Evolutionary conservation across 35 echinoderm and acorn worm genomes (phyloP).

Genomic region (Chiridota heheva): DNA sequence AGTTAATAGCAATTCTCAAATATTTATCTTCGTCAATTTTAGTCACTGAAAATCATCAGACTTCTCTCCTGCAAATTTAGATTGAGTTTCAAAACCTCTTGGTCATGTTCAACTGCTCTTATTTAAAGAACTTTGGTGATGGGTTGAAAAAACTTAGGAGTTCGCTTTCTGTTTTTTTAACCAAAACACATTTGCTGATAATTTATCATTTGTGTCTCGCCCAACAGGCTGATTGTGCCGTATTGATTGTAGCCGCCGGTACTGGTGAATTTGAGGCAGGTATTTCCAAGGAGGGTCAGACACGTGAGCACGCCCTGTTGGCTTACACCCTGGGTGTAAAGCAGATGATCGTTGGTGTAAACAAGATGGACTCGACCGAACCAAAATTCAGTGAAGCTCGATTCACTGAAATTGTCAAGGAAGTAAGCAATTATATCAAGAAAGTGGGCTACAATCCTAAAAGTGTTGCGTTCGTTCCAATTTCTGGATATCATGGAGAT

Average conservation of each 20-base stretch:
- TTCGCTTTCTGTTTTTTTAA: no score
- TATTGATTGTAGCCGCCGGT: constrained; percentile 79
- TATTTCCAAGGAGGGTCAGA: constrained; percentile 98
- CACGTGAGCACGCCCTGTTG: constrained; percentile 91
- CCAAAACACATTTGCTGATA: no score
- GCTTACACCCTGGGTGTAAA: constrained; percentile 98
- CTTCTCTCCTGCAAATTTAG: no score
- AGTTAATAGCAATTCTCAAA: no score
- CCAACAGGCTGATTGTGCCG: constrained; percentile 96
- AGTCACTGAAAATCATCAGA: no score
- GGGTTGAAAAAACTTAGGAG: no score
- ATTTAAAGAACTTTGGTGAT: no score
- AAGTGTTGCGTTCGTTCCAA: constrained; percentile 69
- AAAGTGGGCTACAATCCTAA: constrained; percentile 92
- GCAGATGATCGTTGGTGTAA: constrained; percentile 89
- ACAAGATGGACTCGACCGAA: constrained; percentile 95
- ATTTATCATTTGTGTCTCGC: no score
- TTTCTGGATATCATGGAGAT: constrained; percentile 90
- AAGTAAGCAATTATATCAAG: constrained; percentile 81
- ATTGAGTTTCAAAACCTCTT: no score
- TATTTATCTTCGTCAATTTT: no score
- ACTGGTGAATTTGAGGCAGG: constrained; percentile 98
- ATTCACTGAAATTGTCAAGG: constrained; percentile 82
- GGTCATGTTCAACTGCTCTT: no score
- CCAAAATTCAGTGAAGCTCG: constrained; percentile 62